These are phyloP conservation scores for Erannis defoliaria DNA, from an alignment of 2,888 invertebrate species.

Conservation along the genomic window DNA sequence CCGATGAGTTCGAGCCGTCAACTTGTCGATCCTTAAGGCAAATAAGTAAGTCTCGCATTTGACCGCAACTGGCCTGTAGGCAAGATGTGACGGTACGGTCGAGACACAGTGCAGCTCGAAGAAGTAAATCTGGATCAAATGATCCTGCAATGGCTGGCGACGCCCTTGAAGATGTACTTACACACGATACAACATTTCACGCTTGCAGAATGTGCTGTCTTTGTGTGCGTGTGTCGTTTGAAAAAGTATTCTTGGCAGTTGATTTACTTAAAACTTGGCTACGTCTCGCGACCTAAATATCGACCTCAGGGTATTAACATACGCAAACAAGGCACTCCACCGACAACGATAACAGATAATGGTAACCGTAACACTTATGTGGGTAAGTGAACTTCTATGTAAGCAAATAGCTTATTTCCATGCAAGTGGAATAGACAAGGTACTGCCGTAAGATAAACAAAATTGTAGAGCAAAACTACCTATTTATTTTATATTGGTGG, in stretches of 20 bases:
- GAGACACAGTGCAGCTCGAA: no score
- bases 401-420: conserved; percentile 28
- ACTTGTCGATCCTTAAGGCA: no score
- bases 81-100: no score
- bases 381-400: conserved; percentile 39
- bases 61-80: no score
- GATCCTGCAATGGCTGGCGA: no score
- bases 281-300: conserved; percentile 67
- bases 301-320: conserved; percentile 54
- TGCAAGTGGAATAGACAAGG: conserved; percentile 1
- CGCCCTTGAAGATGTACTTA: background rate
- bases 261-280: conserved; percentile 41
- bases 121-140: no score
- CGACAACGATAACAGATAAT: conserved; percentile 44
- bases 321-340: conserved; percentile 57
- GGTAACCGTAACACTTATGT: conserved; percentile 39
- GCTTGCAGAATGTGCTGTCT: background rate
- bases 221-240: background rate
- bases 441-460: no score
- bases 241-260: background rate
- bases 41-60: no score
- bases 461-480: no score
- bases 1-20: no score
- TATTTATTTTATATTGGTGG: no score
- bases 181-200: background rate